A percentile compares a stretch with the other conserved stretches of the same genome.
Evolutionary conservation across 2,888 invertebrate genomes (phyloP).

Genomic region (Agrochola litura): DNA sequence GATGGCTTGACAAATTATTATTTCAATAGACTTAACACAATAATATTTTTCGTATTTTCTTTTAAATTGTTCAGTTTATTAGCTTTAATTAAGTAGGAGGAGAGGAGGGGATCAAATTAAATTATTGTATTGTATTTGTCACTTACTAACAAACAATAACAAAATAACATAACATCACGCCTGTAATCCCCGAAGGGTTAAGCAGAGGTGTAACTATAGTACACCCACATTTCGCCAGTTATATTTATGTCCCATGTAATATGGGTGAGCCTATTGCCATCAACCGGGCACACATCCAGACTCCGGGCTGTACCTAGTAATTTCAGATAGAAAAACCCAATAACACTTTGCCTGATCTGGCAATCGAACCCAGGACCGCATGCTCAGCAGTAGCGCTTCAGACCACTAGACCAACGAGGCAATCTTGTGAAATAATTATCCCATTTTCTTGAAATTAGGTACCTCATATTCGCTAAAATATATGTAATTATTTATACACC

Average conservation of each 20-base stretch:
- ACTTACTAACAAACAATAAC: neutral
- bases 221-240: neutral
- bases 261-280: too few relatives aligned
- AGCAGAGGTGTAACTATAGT: too few relatives aligned
- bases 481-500: constrained; percentile 1
- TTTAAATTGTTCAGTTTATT: neutral
- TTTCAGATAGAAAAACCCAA: too few relatives aligned
- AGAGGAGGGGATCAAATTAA: neutral
- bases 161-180: neutral
- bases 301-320: too few relatives aligned
- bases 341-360: too few relatives aligned
- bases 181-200: neutral
- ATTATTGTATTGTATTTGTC: neutral
- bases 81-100: neutral
- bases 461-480: neutral
- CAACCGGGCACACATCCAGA: too few relatives aligned
- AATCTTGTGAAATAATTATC: too few relatives aligned
- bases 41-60: neutral
- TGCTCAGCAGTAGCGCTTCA: too few relatives aligned
- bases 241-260: neutral
- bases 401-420: too few relatives aligned
- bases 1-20: neutral
- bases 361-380: too few relatives aligned
- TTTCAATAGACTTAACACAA: neutral
- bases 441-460: neutral